A percentile compares a stretch with the other conserved stretches of the same genome.
Conservation (phyloP, 2,797 vertebrate genomes). For the Distichodus sexfasciatus region DNA sequence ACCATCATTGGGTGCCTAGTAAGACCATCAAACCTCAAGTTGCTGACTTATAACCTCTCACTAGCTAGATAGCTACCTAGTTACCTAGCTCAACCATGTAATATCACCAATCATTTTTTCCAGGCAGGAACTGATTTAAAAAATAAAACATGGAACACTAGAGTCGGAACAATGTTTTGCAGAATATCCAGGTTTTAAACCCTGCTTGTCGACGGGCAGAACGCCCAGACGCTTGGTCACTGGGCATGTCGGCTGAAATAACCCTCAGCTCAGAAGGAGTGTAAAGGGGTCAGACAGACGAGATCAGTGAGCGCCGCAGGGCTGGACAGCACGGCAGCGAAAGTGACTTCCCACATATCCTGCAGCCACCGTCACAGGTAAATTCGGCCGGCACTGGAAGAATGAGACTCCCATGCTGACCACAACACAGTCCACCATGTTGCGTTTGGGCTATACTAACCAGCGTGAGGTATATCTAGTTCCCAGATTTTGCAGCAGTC, state of each 20-base stretch:
- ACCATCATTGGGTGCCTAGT: too few relatives aligned
- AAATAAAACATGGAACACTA: too few relatives aligned
- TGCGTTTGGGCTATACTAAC: not conserved
- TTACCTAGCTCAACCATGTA: too few relatives aligned
- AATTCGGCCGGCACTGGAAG: not conserved
- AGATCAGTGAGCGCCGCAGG: not conserved
- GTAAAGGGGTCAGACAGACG: constrained; percentile 8
- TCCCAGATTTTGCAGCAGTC: too few relatives aligned
- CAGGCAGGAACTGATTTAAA: too few relatives aligned
- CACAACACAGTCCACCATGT: not conserved
- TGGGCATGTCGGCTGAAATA: constrained; percentile 14
- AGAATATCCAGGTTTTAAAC: too few relatives aligned
- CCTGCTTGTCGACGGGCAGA: not conserved
- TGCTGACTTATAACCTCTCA: too few relatives aligned
- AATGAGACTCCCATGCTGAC: not conserved
- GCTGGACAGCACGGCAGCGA: not conserved
- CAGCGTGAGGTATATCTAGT: too few relatives aligned
- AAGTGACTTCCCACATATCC: not conserved
- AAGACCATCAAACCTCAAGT: too few relatives aligned
- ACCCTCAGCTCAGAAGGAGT: not conserved
- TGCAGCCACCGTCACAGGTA: not conserved
- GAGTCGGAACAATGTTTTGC: too few relatives aligned
- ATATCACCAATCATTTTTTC: too few relatives aligned
- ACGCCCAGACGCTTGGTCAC: not conserved
- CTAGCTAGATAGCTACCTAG: too few relatives aligned